Evolutionary conservation across 2,888 invertebrate species (phyloP), one percentile per base, ranked within the genome.

Genomic region (Cantharis lateralis): DNA sequence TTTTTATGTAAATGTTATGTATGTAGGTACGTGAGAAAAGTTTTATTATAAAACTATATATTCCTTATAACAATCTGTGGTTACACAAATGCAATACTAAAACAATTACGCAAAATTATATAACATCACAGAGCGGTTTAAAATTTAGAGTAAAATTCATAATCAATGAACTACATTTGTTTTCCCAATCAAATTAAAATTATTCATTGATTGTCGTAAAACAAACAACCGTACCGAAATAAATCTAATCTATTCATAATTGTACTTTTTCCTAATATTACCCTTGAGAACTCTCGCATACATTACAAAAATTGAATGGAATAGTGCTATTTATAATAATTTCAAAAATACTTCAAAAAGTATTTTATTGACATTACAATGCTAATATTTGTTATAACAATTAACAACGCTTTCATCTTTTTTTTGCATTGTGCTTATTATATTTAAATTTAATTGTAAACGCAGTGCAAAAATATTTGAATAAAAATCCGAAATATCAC

Each of bases 1-100:
- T 48, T 66, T 66, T 66, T 66, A 66, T 66, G 64, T 15, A 66
- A 66, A 66, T 66, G 24, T 66, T 66, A 66, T 66, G 64, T 66
- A 66, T 66, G 64, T 66, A 20, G 20, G 64, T 66, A 66, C 64
- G 64, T 66, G 64, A 66, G 64, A 66, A 66, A 66, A 66, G 18
- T 66, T 66, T 66, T 66, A 66, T 66, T 66, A 66, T 66, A 66
- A 48, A 66, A 66, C 64, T 24, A 20, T 66, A 20, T 24, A 66
- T 66, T 66, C 64, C 24, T 66, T 66, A 20, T 24, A 66, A 66
- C 20, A 66, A 24, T 66, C 18, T 66, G 64, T 20, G 64, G 64
- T 66, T 66, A 66, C 64, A 66, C 64, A 15, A 66, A 66, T 66
- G 20, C n/a, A 66, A 15, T 20, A 66, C 3, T 66, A 24, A 10